Evolutionary conservation across 2,797 vertebrate genomes (phyloP), one percentile per base, ranked within the genome.

Genomic region (Xenentodon cancila): DNA sequence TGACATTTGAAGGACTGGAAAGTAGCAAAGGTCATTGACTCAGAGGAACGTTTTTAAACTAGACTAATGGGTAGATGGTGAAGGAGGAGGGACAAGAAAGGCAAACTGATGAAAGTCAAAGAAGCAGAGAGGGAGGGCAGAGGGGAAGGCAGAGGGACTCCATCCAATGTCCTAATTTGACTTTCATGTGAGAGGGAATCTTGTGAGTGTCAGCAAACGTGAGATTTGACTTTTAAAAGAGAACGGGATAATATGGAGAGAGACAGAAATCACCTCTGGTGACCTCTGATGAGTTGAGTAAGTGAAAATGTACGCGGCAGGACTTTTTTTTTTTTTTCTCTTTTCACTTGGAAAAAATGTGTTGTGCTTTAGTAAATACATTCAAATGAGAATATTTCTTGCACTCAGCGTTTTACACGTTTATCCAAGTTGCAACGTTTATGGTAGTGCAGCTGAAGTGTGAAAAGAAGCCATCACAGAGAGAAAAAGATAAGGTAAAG

Each of bases 141-240:
- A 12, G 53, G 42, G 21, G 30, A 32, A 19, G 34, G 34, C 9
- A 37, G 34, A 37, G 34, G 34, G 34, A 37, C 34, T 13, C 34
- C 20, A 42, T 52, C 51, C 44, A 44, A 17, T 44, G 51, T 54
- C 56, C 69, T 79, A 49, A 77, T 87, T 68, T 80, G 71, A 81
- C 79, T 88, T 90, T 88, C 71, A 82, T 84, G 63, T 46, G 59
- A 60, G 47, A 59, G 53, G 4, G 25, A 61, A 37, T 37, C 32
- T 47, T 32, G 57, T 22, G 49, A 22, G 32, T 32, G 53, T 32
- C 19, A 37, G 30, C 30, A 18, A 59, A 53, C 42, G 19, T 53
- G 21, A 66, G 50, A 62, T 59, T 66, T 68, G 71, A 71, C 70
- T 75, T 75, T 79, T 30, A 60, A 75, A 78, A 57, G 9, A 54